These are phyloP conservation scores for Hippoglossus hippoglossus DNA, from an alignment of 2,797 vertebrate genomes.

Conservation along the genomic window DNA sequence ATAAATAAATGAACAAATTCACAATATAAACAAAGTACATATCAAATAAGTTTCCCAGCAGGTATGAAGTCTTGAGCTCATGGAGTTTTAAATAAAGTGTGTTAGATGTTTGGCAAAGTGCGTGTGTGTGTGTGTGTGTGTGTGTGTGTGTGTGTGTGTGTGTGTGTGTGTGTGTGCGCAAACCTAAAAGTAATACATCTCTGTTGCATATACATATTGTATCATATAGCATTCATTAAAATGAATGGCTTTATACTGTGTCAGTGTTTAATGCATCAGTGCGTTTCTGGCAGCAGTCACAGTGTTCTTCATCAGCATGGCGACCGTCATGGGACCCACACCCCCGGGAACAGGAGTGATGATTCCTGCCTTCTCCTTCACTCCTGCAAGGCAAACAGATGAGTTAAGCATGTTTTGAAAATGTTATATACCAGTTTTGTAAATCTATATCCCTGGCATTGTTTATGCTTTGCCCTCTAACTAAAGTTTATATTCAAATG, in stretches of 20 bases:
- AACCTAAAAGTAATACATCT: conserved; percentile 17
- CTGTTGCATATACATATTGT: conserved; percentile 13
- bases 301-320: conserved; percentile 95
- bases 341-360: conserved; percentile 94
- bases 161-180: conserved; percentile 8
- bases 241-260: conserved; percentile 9
- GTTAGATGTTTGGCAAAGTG: conserved; percentile 14
- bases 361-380: conserved; percentile 91
- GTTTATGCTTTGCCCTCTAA: too few relatives aligned
- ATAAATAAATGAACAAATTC: conserved; percentile 56
- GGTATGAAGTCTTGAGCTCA: conserved; percentile 55
- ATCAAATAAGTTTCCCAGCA: conserved; percentile 75
- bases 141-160: conserved; percentile 6
- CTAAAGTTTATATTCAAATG: too few relatives aligned
- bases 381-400: conserved; percentile 80
- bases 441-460: too few relatives aligned
- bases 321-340: conserved; percentile 93
- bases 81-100: conserved; percentile 57
- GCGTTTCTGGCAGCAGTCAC: conserved; percentile 88
- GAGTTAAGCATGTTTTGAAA: not conserved
- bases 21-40: conserved; percentile 62
- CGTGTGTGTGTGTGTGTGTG: conserved; percentile 4
- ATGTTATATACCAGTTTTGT: too few relatives aligned
- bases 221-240: conserved; percentile 29
- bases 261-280: conserved; percentile 76